Conservation (phyloP, 1,140 invertebrate species). For the Batillaria attramentaria region DNA sequence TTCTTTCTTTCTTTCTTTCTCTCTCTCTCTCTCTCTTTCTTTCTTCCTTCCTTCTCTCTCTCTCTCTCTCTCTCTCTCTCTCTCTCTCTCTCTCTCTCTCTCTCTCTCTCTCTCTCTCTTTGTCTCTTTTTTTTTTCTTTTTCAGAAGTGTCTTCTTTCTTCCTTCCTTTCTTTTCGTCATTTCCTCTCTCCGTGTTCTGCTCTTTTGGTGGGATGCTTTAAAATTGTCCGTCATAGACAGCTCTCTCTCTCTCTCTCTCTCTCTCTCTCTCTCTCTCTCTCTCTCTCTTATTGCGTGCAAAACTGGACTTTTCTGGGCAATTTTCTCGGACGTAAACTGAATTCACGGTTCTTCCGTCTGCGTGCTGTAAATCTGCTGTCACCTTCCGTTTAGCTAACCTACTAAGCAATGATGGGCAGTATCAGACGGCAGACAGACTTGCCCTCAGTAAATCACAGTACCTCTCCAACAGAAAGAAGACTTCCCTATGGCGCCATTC, state of each 20-base stretch:
- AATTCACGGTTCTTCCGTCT: no score
- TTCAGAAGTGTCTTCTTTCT: background rate
- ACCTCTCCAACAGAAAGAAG: background rate
- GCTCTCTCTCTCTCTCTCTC: background rate
- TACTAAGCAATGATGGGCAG: background rate
- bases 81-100: background rate
- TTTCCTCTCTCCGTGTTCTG: background rate
- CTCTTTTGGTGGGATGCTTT: no score
- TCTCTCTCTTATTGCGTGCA: background rate
- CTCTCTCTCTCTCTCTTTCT: background rate
- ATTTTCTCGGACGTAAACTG: no score
- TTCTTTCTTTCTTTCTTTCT: background rate
- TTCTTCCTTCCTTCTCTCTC: background rate
- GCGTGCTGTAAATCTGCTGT: no score
- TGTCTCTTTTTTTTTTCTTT: background rate
- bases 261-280: background rate
- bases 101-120: background rate
- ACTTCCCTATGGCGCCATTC: no score
- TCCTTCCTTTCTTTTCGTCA: background rate
- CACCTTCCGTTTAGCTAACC: background rate
- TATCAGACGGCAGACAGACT: background rate
- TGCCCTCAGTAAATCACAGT: background rate
- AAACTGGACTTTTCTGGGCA: no score
- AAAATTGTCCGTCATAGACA: no score
- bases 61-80: background rate